Base-by-base conservation (phyloP, 2,797 vertebrate species). In the Scolopax rusticola region DNA sequence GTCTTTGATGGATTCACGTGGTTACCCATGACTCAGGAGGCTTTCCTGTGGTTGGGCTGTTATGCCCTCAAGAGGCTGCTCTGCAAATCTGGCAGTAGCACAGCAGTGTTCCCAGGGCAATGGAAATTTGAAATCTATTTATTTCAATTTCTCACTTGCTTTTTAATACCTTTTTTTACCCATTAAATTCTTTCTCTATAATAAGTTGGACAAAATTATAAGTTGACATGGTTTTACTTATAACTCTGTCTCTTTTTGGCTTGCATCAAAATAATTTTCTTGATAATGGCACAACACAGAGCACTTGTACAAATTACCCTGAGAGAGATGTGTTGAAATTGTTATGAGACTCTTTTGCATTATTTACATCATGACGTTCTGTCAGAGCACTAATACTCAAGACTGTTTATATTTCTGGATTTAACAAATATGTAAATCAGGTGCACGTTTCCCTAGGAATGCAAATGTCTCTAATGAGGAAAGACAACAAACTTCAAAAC, bases 381-480 rank as follows among this genome's bases (percentile, higher is more conserved):
- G 82, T 89, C 87, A 84, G 65, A 20, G 47, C 27, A 24, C 75
- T 11, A 93, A 51, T 95, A 40, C 56, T 92, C 85, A 47, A 74
- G 94, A 96, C 82, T 95, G 61, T 64, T 93, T 95, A 48, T 92
- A 45, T 18, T 95, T 91, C 81, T 77, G 71, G 92, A 33, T 90
- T 91, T 74, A 96, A 94, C 95, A 96, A 96, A 91, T 88, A 79
- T 96, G 93, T 79, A 89, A 91, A 93, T 95, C 86, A 85, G 89
- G 87, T 95, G 89, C 69, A 84, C 61, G 51, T 79, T 91, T 97
- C 89, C 90, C 92, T 70, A 12, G 79, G 89, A 97, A 93, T 71
- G 84, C 61, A 89, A 48, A 77, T 40, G 43, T 59, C 61, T 91
- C 84, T 91, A 84, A 87, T 86, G 92, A 93, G 95, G 61, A 77